A percentile compares a stretch with the other conserved stretches of the same genome.
Evolutionary conservation across 2,888 invertebrate genomes (phyloP).

Genomic region (Heliconius sara): DNA sequence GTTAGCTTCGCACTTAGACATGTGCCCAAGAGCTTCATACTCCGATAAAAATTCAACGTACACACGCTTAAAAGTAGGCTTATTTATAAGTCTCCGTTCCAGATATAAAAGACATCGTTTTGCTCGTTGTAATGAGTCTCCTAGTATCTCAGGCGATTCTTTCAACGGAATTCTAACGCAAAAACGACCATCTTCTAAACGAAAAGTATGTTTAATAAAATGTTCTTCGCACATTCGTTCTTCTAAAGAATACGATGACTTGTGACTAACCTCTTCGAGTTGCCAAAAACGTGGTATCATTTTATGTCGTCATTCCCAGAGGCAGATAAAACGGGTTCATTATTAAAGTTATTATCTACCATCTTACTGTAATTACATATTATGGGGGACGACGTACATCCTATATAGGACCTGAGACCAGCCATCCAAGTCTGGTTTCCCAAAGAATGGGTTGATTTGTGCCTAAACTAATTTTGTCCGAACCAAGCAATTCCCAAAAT

Average conservation of each 20-base stretch:
- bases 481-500: too few species aligned
- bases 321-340: too few species aligned
- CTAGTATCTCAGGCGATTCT: neutral
- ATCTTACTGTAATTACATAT: neutral
- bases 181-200: neutral
- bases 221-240: neutral
- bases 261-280: neutral
- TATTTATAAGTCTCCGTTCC: neutral
- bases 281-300: neutral
- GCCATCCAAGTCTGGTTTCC: neutral
- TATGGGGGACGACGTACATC: neutral
- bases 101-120: neutral
- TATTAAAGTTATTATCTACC: too few species aligned
- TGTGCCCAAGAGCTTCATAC: too few species aligned
- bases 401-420: neutral
- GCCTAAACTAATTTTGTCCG: neutral
- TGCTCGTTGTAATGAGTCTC: neutral
- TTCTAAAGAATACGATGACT: neutral
- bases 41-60: too few species aligned
- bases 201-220: neutral
- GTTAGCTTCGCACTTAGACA: too few species aligned
- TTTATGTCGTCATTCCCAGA: neutral
- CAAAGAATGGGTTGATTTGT: neutral
- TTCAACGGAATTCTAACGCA: neutral
- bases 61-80: slow-evolving; percentile 41